Evolutionary conservation across 2,113 vertebrate genomes (phyloP).

Genomic region (Nettapus auritus): DNA sequence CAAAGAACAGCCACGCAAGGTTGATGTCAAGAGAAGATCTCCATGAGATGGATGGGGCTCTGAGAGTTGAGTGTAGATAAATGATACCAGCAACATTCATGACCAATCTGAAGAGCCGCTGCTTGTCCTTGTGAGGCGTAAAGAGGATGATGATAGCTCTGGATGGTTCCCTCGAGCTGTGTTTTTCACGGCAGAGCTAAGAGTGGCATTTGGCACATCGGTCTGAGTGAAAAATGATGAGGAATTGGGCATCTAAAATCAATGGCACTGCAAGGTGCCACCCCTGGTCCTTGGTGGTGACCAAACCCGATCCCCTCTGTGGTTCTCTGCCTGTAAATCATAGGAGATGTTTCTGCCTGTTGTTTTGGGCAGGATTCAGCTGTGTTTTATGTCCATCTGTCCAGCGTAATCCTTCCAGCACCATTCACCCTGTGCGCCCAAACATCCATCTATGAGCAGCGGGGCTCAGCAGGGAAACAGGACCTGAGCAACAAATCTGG

Average conservation of each 20-base stretch:
- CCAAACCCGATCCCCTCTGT: neutral
- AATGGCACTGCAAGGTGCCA: neutral
- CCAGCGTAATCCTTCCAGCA: neutral
- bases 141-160: neutral
- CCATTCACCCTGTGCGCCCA: neutral
- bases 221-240: neutral
- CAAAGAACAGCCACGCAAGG: neutral
- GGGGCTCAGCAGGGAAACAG: neutral
- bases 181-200: neutral
- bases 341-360: neutral
- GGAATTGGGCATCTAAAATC: neutral
- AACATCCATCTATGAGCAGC: neutral
- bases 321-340: neutral
- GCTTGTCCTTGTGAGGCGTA: neutral
- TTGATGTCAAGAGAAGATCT: neutral
- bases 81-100: neutral
- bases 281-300: neutral
- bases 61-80: neutral
- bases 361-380: neutral
- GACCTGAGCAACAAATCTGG: neutral
- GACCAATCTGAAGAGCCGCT: neutral
- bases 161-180: accelerated
- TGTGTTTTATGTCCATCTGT: neutral
- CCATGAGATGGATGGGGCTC: neutral
- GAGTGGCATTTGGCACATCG: neutral